Percentiles rank a stretch among this genome's conserved stretches.
Conservation (phyloP, 2,888 invertebrate genomes). For the Onchidella celtica region DNA sequence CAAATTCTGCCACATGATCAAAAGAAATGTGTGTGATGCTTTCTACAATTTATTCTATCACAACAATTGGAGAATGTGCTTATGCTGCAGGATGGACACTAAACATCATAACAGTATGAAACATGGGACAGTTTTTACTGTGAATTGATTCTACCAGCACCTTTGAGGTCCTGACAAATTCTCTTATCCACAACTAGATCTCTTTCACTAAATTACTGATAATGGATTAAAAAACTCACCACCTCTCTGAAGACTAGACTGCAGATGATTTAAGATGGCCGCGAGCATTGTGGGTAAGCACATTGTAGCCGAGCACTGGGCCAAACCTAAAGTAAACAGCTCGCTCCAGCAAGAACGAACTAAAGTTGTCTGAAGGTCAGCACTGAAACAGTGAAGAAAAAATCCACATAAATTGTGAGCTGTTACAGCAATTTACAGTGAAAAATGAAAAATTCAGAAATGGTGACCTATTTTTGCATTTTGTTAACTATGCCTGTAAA, state of each 20-base stretch:
- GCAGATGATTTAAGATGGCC: constrained; percentile 90
- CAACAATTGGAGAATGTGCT: too few relatives aligned
- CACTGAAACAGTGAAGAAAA: constrained; percentile 82
- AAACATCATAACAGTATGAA: not conserved
- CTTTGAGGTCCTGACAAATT: not conserved
- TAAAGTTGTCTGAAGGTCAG: constrained; percentile 90
- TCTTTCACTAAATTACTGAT: too few relatives aligned
- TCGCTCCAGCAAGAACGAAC: constrained; percentile 95
- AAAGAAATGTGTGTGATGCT: too few relatives aligned
- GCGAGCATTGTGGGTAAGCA: constrained; percentile 90
- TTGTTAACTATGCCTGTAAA: too few relatives aligned
- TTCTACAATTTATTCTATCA: too few relatives aligned
- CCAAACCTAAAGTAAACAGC: constrained; percentile 92
- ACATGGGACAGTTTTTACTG: not conserved
- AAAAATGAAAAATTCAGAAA: too few relatives aligned
- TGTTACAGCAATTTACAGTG: too few relatives aligned
- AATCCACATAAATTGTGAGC: not conserved
- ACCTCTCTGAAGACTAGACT: constrained; percentile 86
- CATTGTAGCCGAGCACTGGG: constrained; percentile 90
- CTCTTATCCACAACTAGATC: not conserved
- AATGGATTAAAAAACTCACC: too few relatives aligned
- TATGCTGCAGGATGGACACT: too few relatives aligned
- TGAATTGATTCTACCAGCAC: not conserved
- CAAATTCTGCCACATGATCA: too few relatives aligned
- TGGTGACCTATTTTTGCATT: too few relatives aligned